A percentile compares a stretch with the other conserved stretches of the same genome.
Conservation (phyloP, 2,888 invertebrate genomes). For the Tenthredo livida region DNA sequence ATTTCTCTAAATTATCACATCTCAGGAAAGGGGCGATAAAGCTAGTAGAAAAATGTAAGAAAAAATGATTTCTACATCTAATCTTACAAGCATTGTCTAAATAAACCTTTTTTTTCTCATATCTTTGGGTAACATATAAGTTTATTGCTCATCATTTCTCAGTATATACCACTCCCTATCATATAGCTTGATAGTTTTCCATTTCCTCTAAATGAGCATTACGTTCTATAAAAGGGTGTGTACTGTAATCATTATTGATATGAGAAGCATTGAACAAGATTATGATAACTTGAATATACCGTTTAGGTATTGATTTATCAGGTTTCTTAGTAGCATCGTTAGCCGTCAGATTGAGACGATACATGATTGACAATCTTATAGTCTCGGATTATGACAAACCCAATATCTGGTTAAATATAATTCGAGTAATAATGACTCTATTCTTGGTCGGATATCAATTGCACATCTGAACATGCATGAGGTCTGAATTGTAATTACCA, state of each 20-base stretch:
- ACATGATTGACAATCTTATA: background rate
- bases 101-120: background rate
- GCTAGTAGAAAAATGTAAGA: background rate
- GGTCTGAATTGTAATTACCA: background rate
- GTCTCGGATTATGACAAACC: background rate
- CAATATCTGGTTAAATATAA: background rate
- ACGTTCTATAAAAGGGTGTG: background rate
- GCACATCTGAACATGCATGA: background rate
- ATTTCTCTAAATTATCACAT: background rate
- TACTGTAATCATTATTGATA: background rate
- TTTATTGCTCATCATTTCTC: background rate
- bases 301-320: background rate
- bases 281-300: background rate
- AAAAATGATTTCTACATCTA: background rate
- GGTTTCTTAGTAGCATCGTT: background rate
- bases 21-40: background rate
- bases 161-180: background rate
- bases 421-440: background rate
- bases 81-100: background rate
- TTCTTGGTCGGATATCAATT: background rate
- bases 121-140: background rate
- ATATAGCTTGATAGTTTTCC: background rate
- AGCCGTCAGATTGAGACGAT: background rate
- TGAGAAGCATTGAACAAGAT: background rate
- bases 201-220: background rate